These are phyloP conservation scores for Sinodicranocentrus sp. DNA, from an alignment of 2,888 invertebrate genomes.

Conservation along the genomic window DNA sequence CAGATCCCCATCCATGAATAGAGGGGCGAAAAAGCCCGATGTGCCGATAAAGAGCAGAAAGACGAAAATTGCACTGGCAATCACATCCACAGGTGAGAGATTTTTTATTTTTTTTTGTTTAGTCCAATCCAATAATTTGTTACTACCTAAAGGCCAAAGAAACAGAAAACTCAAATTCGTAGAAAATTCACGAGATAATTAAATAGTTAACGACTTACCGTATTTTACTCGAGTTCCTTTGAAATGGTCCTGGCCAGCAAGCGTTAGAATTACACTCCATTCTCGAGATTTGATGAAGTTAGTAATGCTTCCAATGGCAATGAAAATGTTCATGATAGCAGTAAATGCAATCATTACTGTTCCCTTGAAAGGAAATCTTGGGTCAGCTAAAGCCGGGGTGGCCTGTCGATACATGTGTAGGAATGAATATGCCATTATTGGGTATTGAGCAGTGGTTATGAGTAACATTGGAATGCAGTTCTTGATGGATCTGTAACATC, in stretches of 20 bases:
- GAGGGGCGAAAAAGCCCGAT: not conserved
- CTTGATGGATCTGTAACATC: not conserved
- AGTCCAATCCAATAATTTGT: not conserved
- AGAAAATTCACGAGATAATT: not conserved
- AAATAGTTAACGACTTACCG: not conserved
- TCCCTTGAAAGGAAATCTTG: slow-evolving; percentile 23
- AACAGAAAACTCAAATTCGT: not conserved
- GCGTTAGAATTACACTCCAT: slow-evolving; percentile 22
- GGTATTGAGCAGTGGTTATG: slow-evolving; percentile 19
- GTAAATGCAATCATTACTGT: slow-evolving; percentile 2
- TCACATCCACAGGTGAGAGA: not conserved
- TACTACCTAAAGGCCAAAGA: too few species aligned
- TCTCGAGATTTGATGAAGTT: slow-evolving; percentile 35
- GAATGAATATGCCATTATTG: slow-evolving; percentile 8
- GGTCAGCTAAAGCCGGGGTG: slow-evolving; percentile 7
- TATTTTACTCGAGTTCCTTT: not conserved
- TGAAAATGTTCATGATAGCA: slow-evolving; percentile 36
- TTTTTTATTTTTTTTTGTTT: not conserved
- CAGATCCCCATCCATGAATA: slow-evolving; percentile 12
- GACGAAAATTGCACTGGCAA: slow-evolving; percentile 4
- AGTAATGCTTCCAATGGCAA: slow-evolving; percentile 27
- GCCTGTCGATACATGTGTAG: slow-evolving; percentile 21
- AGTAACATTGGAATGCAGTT: slow-evolving; percentile 31
- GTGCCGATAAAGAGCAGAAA: slow-evolving; percentile 12
- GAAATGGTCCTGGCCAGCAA: slow-evolving; percentile 7